A percentile compares a stretch with the other conserved stretches of the same genome.
These are phyloP conservation scores for Rhorus exstirpatorius DNA, from an alignment of 2,888 invertebrate genomes.

Conservation along the genomic window DNA sequence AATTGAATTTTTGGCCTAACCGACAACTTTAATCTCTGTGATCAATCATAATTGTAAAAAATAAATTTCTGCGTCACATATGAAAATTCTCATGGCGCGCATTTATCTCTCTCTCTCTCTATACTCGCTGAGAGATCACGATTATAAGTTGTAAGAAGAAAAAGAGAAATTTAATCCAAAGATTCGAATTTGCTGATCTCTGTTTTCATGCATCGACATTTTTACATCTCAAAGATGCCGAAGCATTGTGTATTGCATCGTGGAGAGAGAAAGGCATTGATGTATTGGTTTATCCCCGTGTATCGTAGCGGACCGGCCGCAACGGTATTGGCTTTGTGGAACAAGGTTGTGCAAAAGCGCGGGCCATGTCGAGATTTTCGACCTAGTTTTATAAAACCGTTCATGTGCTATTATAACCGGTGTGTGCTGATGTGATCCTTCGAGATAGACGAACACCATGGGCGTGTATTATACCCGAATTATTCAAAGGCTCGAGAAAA, in stretches of 20 bases:
- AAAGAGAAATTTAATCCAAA: too few relatives aligned
- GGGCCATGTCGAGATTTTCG: slow-evolving; percentile 75
- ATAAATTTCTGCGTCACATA: too few relatives aligned
- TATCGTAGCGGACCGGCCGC: slow-evolving; percentile 30
- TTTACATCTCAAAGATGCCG: slow-evolving; percentile 23
- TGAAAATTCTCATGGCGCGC: too few relatives aligned
- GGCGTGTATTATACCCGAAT: too few relatives aligned
- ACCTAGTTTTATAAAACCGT: slow-evolving; percentile 70
- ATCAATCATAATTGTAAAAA: neutral
- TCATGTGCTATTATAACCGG: slow-evolving; percentile 7
- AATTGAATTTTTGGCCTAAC: neutral
- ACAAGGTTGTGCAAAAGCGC: slow-evolving; percentile 79
- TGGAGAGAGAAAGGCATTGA: slow-evolving; percentile 76
- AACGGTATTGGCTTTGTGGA: slow-evolving; percentile 73
- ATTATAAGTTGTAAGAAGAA: too few relatives aligned
- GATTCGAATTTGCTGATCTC: too few relatives aligned
- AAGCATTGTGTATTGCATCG: slow-evolving; percentile 17
- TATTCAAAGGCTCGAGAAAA: too few relatives aligned
- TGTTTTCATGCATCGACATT: too few relatives aligned
- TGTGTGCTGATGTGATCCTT: slow-evolving; percentile 14
- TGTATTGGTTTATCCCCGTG: slow-evolving; percentile 74
- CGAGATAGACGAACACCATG: neutral
- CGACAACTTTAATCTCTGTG: neutral
- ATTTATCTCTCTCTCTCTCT: too few relatives aligned
- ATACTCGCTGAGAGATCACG: too few relatives aligned